Conservation (phyloP, 2,888 invertebrate species). For the Zygogramma bicolorata region DNA sequence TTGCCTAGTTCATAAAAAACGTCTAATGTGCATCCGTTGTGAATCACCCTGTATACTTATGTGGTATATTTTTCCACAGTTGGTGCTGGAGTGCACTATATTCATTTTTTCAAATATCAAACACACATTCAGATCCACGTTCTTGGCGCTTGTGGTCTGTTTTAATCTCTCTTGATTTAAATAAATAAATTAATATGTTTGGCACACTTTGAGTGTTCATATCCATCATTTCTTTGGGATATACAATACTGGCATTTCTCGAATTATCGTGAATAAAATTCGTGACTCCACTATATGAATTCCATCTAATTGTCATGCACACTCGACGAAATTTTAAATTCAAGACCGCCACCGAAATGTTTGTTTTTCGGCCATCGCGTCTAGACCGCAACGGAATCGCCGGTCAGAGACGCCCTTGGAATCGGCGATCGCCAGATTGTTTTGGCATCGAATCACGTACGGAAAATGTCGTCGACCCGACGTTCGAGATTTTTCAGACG, state of each 20-base stretch:
- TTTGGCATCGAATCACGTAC: conserved; percentile 46
- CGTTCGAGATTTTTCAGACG: conserved; percentile 36
- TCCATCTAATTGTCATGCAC: not conserved
- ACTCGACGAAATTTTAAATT: not conserved
- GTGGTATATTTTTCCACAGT: no score
- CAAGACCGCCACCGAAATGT: not conserved
- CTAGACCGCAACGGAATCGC: not conserved
- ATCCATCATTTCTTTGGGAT: not conserved
- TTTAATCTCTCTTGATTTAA: no score
- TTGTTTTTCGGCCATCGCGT: conserved; percentile 1
- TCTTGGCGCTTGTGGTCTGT: no score
- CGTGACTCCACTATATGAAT: not conserved
- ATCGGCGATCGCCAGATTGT: conserved; percentile 43
- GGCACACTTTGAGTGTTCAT: no score
- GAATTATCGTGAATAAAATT: not conserved
- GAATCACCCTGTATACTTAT: no score
- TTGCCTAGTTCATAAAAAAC: no score
- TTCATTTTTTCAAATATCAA: no score
- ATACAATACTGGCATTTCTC: not conserved
- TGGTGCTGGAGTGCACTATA: no score
- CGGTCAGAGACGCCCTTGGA: conserved; percentile 25
- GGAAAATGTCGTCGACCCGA: conserved; percentile 41
- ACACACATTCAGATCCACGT: no score
- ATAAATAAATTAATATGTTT: no score
- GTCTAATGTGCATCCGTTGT: no score